Conservation (phyloP, 2,888 invertebrate genomes). For the Muscina levida region DNA sequence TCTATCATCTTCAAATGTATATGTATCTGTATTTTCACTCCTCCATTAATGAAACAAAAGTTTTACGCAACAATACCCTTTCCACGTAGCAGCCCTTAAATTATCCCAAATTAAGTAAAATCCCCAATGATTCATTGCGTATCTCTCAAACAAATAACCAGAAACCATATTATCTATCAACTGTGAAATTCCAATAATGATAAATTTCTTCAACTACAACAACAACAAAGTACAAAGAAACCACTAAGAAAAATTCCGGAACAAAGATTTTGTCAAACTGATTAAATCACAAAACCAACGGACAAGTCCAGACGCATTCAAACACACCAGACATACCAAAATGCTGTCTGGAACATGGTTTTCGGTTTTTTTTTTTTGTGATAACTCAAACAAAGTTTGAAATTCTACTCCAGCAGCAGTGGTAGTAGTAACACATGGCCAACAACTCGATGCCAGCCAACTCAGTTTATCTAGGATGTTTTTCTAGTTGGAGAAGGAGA, state of each 20-base stretch:
- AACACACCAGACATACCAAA: neutral
- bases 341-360: neutral
- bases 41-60: neutral
- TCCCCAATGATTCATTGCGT: slow-evolving; percentile 10
- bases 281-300: slow-evolving; percentile 42
- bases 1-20: no score
- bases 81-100: neutral
- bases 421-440: neutral
- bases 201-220: neutral
- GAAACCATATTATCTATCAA: slow-evolving; percentile 12
- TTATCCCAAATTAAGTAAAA: slow-evolving; percentile 19
- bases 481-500: no score
- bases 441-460: neutral
- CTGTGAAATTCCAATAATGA: slow-evolving; percentile 22
- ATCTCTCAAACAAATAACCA: neutral
- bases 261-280: slow-evolving; percentile 54
- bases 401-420: neutral
- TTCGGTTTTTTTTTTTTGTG: neutral
- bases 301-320: neutral
- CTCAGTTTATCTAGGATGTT: neutral
- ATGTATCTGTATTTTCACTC: neutral
- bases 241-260: slow-evolving; percentile 37
- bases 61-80: neutral
- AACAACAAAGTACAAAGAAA: slow-evolving; percentile 6
- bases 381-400: neutral